Evolutionary conservation across 2,888 invertebrate species (phyloP), one percentile per base, ranked within the genome.

Genomic region (Aromia moschata): DNA sequence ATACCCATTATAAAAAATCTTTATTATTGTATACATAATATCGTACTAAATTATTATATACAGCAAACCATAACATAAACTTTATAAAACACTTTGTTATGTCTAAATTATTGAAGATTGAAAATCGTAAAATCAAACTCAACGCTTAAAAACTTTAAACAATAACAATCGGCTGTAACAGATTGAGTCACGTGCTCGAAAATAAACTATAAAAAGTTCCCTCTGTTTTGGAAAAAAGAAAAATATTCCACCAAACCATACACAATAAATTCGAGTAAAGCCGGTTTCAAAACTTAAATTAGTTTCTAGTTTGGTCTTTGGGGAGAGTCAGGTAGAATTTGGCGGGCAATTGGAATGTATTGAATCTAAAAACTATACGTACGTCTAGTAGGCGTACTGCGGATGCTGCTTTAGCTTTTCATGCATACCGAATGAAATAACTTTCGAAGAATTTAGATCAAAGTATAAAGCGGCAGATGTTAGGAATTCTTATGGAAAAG

Each of bases 201-300:
- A 25, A 33, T 33, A 33, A 11, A 7, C 33, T 33, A 7, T 11
- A 3, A 20, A 38, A 20, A 51, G 12, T 52, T 30, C 31, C 9
- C 12, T 31, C 41, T 41, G 41, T 15, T 17, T 11, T 11, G 52
- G 30, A 41, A 52, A 40, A 41, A 52, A 17, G 52, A 52, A 52
- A 52, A 40, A 52, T 51, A 30, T 52, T 31, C 40, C 30, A 41
- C 41, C 41, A 16, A 52, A 59, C 60, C 53, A 58, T 41, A 52
- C 55, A 53, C 68, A 58, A 72, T 72, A 72, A 72, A 72, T 72
- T 70, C 70, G 60, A 58, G 60, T 68, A 70, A 74, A 74, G 70
- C 73, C 68, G 72, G 70, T 73, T 73, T 73, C 73, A 72, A 74
- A 76, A 76, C 76, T 76, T 76, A 76, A 76, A 76, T 76, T 76